Evolutionary conservation across 2,888 invertebrate genomes (phyloP), one percentile per base, ranked within the genome.

Genomic region (Apomyelois bistriatella): DNA sequence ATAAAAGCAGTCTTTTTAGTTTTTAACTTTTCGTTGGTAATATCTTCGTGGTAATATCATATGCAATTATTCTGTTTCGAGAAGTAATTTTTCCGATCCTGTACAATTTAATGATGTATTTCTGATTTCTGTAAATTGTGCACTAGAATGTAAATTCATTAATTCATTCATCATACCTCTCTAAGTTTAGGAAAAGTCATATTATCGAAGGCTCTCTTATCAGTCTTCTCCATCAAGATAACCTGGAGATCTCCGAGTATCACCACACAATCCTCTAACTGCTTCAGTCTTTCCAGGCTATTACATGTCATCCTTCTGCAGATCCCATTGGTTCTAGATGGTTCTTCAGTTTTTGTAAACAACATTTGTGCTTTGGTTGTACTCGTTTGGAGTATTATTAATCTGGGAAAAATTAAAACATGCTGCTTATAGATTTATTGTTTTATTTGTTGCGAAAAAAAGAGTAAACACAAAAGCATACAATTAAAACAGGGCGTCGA

Each of bases 161-260:
- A 2, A 32, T 7, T 32, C 7, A 28, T 38, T 47, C 48, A 3
- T 3, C 9, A 57, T 58, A 87, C 89, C 90, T 98, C 97, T 52
- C 93, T 91, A 0, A 98, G 89, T 59, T 94, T 89, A 0, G 95
- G 94, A 76, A 95, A 95, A 30, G 84, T 81, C 51, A 93, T 74
- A 54, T 92, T 91, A 1, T 82, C 80, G 61, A 91, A 92, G 51
- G 90, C 80, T 0, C 74, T 62, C 8, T 77, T 79, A 1, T 30
- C 74, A 0, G 85, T 63, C 50, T 79, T 81, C 57, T 94, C 93
- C 57, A 97, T 90, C 13, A 95, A 82, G 0, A 94, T 90, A 47
- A 98, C 93, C 61, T 93, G 92, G 1, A 98, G 89, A 62, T 92
- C 93, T 0, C 98, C 98, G 64, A 95, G 93, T 46, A 98, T 93